A percentile compares a stretch with the other conserved stretches of the same genome.
Conservation (phyloP, 1,140 invertebrate genomes). For the Ostrea denselamellosa region DNA sequence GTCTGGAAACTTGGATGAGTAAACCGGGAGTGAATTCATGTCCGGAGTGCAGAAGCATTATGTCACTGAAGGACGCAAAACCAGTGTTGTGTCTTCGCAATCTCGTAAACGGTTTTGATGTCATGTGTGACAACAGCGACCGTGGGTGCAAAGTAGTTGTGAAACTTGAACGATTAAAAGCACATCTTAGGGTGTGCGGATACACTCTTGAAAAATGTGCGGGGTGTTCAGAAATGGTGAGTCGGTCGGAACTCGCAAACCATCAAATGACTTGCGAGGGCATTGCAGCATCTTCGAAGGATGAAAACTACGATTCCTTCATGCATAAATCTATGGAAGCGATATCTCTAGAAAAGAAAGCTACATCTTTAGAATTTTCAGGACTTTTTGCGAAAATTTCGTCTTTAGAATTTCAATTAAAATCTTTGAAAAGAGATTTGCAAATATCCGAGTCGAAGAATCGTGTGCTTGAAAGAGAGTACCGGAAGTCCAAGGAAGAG, state of each 20-base stretch:
- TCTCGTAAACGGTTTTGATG: constrained; percentile 72
- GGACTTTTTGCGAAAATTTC: constrained; percentile 66
- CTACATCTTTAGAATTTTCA: constrained; percentile 57
- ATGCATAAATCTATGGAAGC: constrained; percentile 37
- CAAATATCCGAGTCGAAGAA: constrained; percentile 70
- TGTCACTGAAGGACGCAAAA: constrained; percentile 60
- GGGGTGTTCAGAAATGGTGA: constrained; percentile 67
- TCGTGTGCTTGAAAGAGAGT: constrained; percentile 65
- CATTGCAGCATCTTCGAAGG: constrained; percentile 62
- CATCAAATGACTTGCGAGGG: constrained; percentile 73
- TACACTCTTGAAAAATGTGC: constrained; percentile 70
- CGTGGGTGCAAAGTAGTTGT: constrained; percentile 70
- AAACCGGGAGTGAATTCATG: constrained; percentile 67
- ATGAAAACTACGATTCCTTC: constrained; percentile 54
- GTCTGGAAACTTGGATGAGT: constrained; percentile 72
- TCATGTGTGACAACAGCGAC: constrained; percentile 64
- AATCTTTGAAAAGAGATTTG: constrained; percentile 66
- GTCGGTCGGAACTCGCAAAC: constrained; percentile 64
- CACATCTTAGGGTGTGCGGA: constrained; percentile 67
- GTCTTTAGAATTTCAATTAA: constrained; percentile 66
- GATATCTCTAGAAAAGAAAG: constrained; percentile 25
- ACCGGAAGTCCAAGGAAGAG: constrained; percentile 64
- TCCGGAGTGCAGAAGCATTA: constrained; percentile 72
- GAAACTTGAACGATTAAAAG: constrained; percentile 65
- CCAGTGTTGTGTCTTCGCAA: constrained; percentile 73